Base-by-base conservation (phyloP, 2,888 invertebrate species). In the Cantharis nigra region DNA sequence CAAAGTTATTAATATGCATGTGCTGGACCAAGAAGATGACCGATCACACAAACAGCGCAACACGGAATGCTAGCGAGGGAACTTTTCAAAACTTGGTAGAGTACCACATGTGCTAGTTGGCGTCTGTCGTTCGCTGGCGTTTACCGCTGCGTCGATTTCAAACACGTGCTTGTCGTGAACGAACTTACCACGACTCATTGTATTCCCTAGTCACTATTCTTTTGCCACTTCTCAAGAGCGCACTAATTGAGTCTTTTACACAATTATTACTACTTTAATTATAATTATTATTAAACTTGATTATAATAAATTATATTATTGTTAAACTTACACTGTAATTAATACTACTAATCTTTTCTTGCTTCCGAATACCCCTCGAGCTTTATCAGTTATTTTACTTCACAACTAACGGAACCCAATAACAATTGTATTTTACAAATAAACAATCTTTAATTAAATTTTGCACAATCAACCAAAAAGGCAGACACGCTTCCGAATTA, bases 31-130 rank as follows among this genome's bases (percentile, higher is more conserved):
- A 76, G 78, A 80, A 76, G 78, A 72, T 81, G 82, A 81, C 82
- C 82, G 81, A 80, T 82, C 81, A 78, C 78, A 80, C 77, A 80
- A 79, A 75, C 79, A 80, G 82, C 82, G 80, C 80, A 78, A 79
- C 79, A 81, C 81, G 79, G 81, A 82, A 82, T 82, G 82, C 79
- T 78, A 78, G 70, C 78, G 77, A 76, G 78, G 76, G 77, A 81
- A 80, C 77, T 81, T 81, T 81, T 80, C 75, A 78, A 81, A 80
- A 80, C 80, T 81, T 80, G 77, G 73, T 70, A 70, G 76, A 76
- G 78, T 76, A 76, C 76, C 80, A 81, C 80, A 80, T 80, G 81
- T 80, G 80, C 76, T 77, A 23, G 71, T 71, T 76, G 79, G 76
- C 76, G 76, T 75, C 78, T 74, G 72, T 77, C 74, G 77, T 76